These are phyloP conservation scores for Xestobium rufovillosum DNA, from an alignment of 2,888 invertebrate species.

Conservation along the genomic window DNA sequence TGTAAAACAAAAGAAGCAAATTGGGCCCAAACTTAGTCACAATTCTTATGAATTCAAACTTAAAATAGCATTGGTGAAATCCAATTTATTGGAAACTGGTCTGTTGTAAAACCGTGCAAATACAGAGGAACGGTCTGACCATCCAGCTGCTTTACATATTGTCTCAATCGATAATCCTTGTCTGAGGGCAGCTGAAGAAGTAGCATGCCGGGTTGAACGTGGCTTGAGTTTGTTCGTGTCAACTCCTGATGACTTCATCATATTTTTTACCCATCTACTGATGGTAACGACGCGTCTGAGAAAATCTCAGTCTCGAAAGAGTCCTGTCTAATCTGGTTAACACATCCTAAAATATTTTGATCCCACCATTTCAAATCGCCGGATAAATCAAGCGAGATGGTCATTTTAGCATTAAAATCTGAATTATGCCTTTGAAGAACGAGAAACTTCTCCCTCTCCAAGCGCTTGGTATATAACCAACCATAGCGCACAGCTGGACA, in stretches of 20 bases:
- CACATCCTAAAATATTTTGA: conserved; percentile 11
- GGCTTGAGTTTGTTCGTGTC: not conserved
- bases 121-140: conserved; percentile 6
- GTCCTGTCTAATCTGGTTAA: conserved; percentile 12
- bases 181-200: not conserved
- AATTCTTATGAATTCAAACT: no score
- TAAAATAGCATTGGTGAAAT: no score
- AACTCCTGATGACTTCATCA: not conserved
- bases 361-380: conserved; percentile 25
- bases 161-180: conserved; percentile 7
- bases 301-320: conserved; percentile 20
- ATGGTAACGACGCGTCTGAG: conserved; percentile 21
- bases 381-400: conserved; percentile 10
- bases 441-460: no score
- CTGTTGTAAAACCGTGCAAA: conserved; percentile 8
- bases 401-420: conserved; percentile 14
- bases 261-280: conserved; percentile 1
- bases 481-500: conserved; percentile 28
- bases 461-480: conserved; percentile 17
- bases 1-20: no score
- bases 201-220: not conserved
- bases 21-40: no score
- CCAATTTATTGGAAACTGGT: conserved; percentile 1
- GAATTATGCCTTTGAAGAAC: conserved; percentile 13
- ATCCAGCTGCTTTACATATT: conserved; percentile 9